These are phyloP conservation scores for Corbicula japonica DNA, from an alignment of 2,888 invertebrate genomes.

Conservation along the genomic window DNA sequence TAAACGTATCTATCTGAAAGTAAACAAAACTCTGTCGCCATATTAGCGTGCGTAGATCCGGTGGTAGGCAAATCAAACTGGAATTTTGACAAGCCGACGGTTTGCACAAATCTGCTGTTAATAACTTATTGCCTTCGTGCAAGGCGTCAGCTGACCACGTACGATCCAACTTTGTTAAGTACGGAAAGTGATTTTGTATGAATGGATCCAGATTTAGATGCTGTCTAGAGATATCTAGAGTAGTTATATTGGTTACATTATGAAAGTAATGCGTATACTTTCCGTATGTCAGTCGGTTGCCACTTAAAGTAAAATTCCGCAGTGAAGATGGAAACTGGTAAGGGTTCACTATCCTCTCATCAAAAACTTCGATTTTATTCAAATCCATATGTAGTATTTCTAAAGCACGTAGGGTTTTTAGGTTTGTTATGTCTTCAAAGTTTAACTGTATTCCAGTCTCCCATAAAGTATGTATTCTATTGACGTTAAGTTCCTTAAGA, in stretches of 20 bases:
- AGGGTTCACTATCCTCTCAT: slow-evolving; percentile 22
- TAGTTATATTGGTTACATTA: not conserved
- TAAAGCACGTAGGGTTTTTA: slow-evolving; percentile 42
- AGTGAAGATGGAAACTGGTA: slow-evolving; percentile 19
- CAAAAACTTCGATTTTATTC: slow-evolving; percentile 61
- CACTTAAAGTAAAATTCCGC: slow-evolving; percentile 29
- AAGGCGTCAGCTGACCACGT: too few relatives aligned
- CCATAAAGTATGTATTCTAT: slow-evolving; percentile 32
- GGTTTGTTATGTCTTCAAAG: slow-evolving; percentile 16
- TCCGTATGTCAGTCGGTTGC: slow-evolving; percentile 50
- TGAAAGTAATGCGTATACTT: slow-evolving; percentile 21
- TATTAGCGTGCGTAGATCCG: not conserved
- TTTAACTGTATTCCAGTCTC: slow-evolving; percentile 37
- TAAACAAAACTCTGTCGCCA: slow-evolving; percentile 49
- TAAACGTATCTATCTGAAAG: not conserved
- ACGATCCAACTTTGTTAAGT: too few relatives aligned
- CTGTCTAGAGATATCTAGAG: slow-evolving; percentile 55
- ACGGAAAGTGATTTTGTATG: slow-evolving; percentile 18
- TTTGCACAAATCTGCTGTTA: too few relatives aligned
- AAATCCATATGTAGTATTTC: slow-evolving; percentile 47
- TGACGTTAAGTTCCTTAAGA: slow-evolving; percentile 32
- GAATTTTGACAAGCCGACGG: too few relatives aligned
- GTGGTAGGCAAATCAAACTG: slow-evolving; percentile 15
- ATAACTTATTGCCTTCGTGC: too few relatives aligned
- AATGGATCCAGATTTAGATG: slow-evolving; percentile 58